A percentile compares a stretch with the other conserved stretches of the same genome.
Conservation (phyloP, 2,888 invertebrate genomes). For the Sinelater perroti region DNA sequence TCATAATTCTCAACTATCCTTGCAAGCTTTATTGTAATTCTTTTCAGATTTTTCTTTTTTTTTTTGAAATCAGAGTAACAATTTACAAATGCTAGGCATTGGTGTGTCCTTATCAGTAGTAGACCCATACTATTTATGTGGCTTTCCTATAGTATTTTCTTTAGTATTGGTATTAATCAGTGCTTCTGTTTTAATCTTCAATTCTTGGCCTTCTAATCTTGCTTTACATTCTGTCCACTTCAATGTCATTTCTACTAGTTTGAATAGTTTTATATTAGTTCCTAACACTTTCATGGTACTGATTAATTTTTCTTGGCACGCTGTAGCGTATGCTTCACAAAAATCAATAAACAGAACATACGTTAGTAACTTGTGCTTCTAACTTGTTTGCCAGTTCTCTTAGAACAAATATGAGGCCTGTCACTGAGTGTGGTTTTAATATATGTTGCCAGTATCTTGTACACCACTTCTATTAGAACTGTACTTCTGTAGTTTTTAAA, state of each 20-base stretch:
- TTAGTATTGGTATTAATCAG: no score
- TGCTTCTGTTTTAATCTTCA: no score
- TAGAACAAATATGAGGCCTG: not conserved
- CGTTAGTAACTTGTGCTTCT: not conserved
- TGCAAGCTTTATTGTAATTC: no score
- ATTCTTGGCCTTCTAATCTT: not conserved
- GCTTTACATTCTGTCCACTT: not conserved
- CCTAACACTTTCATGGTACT: no score
- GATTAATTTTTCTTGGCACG: not conserved
- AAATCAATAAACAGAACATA: conserved; percentile 4
- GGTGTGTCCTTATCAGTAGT: no score
- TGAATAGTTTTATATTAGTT: not conserved
- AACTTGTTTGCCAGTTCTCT: conserved; percentile 2
- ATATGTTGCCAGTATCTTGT: not conserved
- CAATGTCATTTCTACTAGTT: not conserved
- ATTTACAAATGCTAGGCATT: no score
- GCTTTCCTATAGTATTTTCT: no score
- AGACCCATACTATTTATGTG: no score
- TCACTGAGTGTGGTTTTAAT: not conserved
- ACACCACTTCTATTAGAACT: not conserved
- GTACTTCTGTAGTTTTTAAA: conserved; percentile 1
- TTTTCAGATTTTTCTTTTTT: no score
- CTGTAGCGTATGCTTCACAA: not conserved
- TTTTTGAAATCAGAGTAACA: no score
- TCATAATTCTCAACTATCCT: no score